phyloP scores from a whole-genome alignment of 2,113 vertebrate genomes.

The Neodontobutis hainanensis region DNA sequence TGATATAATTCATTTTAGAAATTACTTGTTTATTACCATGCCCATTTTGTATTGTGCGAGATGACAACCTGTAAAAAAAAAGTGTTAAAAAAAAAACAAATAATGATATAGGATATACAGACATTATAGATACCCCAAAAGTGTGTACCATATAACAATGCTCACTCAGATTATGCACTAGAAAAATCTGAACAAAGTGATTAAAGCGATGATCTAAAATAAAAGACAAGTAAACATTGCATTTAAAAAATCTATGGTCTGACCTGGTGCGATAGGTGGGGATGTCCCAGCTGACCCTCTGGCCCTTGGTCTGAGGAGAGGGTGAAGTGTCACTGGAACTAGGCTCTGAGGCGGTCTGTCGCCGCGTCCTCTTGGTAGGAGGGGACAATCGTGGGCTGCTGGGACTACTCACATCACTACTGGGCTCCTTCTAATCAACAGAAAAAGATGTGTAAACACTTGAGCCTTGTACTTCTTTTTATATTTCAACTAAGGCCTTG shows the following conservation, averaged over 20 bases:
- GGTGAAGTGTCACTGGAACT: conserved; percentile 94
- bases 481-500: no score
- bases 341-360: conserved; percentile 88
- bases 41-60: conserved; percentile 93
- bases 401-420: conserved; percentile 90
- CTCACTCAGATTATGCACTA: no score
- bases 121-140: no score
- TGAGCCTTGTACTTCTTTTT: no score
- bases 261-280: conserved; percentile 91
- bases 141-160: no score
- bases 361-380: conserved; percentile 90
- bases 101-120: no score
- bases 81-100: background rate
- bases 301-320: conserved; percentile 87
- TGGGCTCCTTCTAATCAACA: conserved; percentile 86
- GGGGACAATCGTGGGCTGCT: conserved; percentile 91
- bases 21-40: conserved; percentile 80
- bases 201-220: no score
- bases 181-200: no score
- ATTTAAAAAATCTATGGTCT: conserved; percentile 9
- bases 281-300: conserved; percentile 93
- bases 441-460: conserved; percentile 7
- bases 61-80: conserved; percentile 85
- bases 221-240: no score
- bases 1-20: no score